These are phyloP conservation scores for Pandemis corylana DNA, from an alignment of 2,888 invertebrate genomes.

Conservation along the genomic window DNA sequence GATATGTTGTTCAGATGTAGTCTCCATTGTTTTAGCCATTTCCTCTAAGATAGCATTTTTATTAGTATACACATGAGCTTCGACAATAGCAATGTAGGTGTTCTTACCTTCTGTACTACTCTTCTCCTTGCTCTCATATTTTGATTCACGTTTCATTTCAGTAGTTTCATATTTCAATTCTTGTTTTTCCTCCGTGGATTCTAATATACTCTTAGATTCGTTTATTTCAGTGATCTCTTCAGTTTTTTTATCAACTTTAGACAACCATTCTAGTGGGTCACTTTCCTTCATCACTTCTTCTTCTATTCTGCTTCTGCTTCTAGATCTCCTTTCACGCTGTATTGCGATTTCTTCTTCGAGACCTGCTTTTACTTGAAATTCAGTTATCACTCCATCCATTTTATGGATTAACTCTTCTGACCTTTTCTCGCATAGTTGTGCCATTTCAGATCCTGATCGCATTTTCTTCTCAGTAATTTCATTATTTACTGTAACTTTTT, in stretches of 20 bases:
- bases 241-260: slow-evolving; percentile 54
- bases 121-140: slow-evolving; percentile 50
- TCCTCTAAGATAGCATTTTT: slow-evolving; percentile 71
- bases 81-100: slow-evolving; percentile 75
- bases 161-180: slow-evolving; percentile 48
- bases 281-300: slow-evolving; percentile 62
- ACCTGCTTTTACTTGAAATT: slow-evolving; percentile 69
- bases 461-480: slow-evolving; percentile 44
- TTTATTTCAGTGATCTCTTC: slow-evolving; percentile 50
- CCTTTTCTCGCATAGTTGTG: slow-evolving; percentile 69
- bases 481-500: slow-evolving; percentile 16
- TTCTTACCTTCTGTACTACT: slow-evolving; percentile 57
- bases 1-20: slow-evolving; percentile 56
- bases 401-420: slow-evolving; percentile 69
- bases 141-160: slow-evolving; percentile 53
- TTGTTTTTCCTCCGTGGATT: slow-evolving; percentile 25
- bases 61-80: slow-evolving; percentile 77
- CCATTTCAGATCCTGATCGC: slow-evolving; percentile 70
- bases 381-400: slow-evolving; percentile 74
- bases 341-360: slow-evolving; percentile 51
- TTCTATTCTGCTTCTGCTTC: slow-evolving; percentile 63
- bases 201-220: slow-evolving; percentile 43
- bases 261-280: slow-evolving; percentile 67
- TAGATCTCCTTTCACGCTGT: slow-evolving; percentile 57
- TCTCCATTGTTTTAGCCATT: slow-evolving; percentile 59